Evolutionary conservation across 2,113 vertebrate genomes (phyloP), one percentile per base, ranked within the genome.

Genomic region (Harpagus bidentatus): DNA sequence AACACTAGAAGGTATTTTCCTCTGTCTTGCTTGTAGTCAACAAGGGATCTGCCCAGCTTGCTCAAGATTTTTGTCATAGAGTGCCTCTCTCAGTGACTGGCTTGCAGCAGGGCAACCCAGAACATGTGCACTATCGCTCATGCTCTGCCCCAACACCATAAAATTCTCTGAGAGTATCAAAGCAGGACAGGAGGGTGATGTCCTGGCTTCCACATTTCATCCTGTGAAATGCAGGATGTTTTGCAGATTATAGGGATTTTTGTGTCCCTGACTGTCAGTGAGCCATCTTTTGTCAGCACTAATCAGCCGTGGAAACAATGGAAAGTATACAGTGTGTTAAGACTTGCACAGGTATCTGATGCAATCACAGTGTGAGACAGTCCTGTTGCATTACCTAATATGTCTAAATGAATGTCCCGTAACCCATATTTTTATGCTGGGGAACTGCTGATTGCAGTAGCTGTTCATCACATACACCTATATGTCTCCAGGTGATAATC

Each of bases 321-420:
- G 32, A 23, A 89, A 93, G 29, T 66, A 23, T 47, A 88, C 25
- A 58, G 48, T 82, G 32, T 96, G 95, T 91, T 76, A 73, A 61
- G 94, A 95, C 93, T 93, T 97, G 95, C 77, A 90, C 10, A 48
- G 76, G 23, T 66, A 55, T 88, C 91, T 95, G 96, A 91, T 89
- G 87, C 84, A 97, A 96, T 85, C 84, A 86, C 38, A 82, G 66
- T n/a, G 47, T 28, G 40, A 96, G 73, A 72, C 66, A 88, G 92
- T 67, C 48, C 63, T 88, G 66, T n/a, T 91, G 58, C 50, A 78
- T 92, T 94, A 65, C 70, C 73, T 87, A 72, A 91, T 70, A 79
- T 21, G 22, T 42, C 84, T 72, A 90, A 67, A 74, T 20, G 36
- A 91, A 70, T 74, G 45, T 29, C 89, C 53, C 69, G 72, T 9